Percentiles rank a stretch among this genome's conserved stretches.
These are phyloP conservation scores for Chaunax sp. DNA, from an alignment of 2,797 vertebrate genomes.

Conservation along the genomic window DNA sequence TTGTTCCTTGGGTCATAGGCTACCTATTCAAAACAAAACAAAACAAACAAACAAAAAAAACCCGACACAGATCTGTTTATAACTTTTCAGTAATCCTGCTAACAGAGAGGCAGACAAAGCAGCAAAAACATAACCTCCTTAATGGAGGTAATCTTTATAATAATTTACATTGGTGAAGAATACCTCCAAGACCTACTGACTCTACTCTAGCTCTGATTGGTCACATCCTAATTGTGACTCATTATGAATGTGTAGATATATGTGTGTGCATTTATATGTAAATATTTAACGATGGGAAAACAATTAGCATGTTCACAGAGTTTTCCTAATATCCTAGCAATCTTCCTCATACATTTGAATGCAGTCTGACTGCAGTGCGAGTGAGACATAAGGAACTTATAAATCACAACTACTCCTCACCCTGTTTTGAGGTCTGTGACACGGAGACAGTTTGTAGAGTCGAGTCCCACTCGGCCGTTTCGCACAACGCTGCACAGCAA, in stretches of 20 bases:
- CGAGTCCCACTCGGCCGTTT: constrained; percentile 95
- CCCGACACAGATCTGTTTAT: too few species aligned
- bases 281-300: background rate
- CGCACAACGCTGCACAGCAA: constrained; percentile 93
- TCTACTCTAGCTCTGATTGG: too few species aligned
- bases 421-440: constrained; percentile 98
- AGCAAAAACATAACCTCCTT: too few species aligned
- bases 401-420: constrained; percentile 76
- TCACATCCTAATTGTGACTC: background rate
- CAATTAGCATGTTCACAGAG: background rate
- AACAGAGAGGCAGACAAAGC: too few species aligned
- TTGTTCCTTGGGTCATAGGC: too few species aligned
- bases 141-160: too few species aligned
- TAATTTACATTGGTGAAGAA: background rate
- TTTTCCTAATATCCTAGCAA: too few species aligned
- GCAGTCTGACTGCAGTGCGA: background rate
- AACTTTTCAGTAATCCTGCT: too few species aligned
- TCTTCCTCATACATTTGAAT: background rate
- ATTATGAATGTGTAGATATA: background rate
- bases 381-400: too few species aligned
- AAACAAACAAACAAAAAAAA: too few species aligned
- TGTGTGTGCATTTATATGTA: background rate
- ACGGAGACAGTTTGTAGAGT: constrained; percentile 94
- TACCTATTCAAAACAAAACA: too few species aligned
- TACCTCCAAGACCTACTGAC: too few species aligned